Base-by-base conservation (phyloP, 2,888 invertebrate genomes). In the Erebia palarica region DNA sequence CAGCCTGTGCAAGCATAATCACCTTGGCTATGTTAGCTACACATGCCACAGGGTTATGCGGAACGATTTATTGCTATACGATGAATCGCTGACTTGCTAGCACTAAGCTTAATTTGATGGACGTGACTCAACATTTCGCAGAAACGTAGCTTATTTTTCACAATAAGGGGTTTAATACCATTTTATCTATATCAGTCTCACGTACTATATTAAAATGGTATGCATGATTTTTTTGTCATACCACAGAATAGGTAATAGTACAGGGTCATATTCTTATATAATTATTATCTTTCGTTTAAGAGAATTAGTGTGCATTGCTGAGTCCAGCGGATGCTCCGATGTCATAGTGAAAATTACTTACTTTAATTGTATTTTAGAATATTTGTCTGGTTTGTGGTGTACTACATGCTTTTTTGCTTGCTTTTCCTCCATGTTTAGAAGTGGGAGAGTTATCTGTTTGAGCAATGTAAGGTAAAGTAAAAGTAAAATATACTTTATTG, bases 21-120 rank as follows among this genome's bases (percentile, higher is more conserved):
- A 57, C 55, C 65, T 65, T 65, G 53, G 65, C 53, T 53, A 14
- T 53, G 13, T 65, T 65, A 42, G 65, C 53, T 53, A 14, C 65
- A 16, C 36, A 65, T n/a, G 42, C 65, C 42, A 44, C 9, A 16
- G 27, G 42, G 55, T 57, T 44, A 57, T 44, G 13, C 53, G 55
- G 16, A 44, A 65, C 65, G 65, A 65, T 65, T 65, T 65, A 65
- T 65, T 65, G 55, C 65, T 42, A 18, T 65, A 11, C 65, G 57
- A 65, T 65, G 65, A 65, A 55, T 65, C 57, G 65, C 55, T 65
- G 65, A 55, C 65, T 65, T 57, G 53, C 53, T 44, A 57, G 55
- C 57, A 57, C 65, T 65, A 44, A 65, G 65, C 65, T 65, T 65
- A 65, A 65, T 65, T 65, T 65, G 65, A 65, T 57, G 65, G 44